These are phyloP conservation scores for Onthophagus sagittarius DNA, from an alignment of 2,888 invertebrate genomes.

Conservation along the genomic window DNA sequence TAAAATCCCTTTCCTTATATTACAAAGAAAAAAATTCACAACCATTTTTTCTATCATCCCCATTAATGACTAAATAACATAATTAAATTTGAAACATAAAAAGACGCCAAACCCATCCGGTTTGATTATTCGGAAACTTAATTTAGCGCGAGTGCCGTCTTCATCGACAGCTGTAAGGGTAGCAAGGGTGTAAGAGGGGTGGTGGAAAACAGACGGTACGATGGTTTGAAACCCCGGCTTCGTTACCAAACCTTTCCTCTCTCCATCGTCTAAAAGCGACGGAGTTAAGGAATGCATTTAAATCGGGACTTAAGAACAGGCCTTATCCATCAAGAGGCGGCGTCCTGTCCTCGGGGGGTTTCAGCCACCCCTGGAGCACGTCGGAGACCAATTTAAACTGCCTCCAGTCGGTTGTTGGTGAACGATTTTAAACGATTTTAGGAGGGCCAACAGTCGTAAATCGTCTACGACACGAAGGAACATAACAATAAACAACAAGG, in stretches of 20 bases:
- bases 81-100: background rate
- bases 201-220: background rate
- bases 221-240: constrained; percentile 21
- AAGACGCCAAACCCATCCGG: background rate
- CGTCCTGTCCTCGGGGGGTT: constrained; percentile 35
- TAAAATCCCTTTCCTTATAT: too few species aligned
- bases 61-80: background rate
- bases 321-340: constrained; percentile 43
- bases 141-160: constrained; percentile 28
- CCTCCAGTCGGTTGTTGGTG: constrained; percentile 14
- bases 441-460: constrained; percentile 13
- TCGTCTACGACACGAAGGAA: constrained; percentile 16
- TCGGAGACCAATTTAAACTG: constrained; percentile 25
- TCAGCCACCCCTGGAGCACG: constrained; percentile 31
- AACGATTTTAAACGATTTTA: constrained; percentile 18
- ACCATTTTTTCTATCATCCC: background rate
- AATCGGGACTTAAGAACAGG: constrained; percentile 44
- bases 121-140: constrained; percentile 28
- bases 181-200: background rate
- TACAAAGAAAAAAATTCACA: background rate
- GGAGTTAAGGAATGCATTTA: constrained; percentile 45
- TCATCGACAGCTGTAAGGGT: constrained; percentile 23
- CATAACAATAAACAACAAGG: constrained; percentile 16
- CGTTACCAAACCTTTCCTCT: background rate
- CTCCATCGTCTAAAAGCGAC: constrained; percentile 31